Conservation (phyloP, 2,888 invertebrate genomes). For the Colletes collaris region DNA sequence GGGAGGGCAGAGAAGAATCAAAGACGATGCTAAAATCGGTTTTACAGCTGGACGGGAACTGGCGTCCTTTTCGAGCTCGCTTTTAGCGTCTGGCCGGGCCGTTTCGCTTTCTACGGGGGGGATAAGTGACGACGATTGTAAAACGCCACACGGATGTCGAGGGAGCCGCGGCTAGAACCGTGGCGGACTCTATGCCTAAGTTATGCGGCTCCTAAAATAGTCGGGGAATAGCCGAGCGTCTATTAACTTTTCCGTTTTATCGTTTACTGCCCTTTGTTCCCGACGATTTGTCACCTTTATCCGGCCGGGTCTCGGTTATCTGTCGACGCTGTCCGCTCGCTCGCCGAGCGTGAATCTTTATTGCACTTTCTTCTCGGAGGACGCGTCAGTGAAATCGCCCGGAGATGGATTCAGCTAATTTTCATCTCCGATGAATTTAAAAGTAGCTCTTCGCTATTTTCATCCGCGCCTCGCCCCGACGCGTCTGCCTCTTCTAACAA, state of each 20-base stretch:
- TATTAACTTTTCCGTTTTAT: conserved; percentile 46
- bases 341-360: conserved; percentile 1
- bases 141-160: conserved; percentile 10
- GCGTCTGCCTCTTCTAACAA: no score
- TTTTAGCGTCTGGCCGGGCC: conserved; percentile 11
- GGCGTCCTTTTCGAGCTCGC: conserved; percentile 10
- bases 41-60: conserved; percentile 35
- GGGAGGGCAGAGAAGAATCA: conserved; percentile 4
- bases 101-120: conserved; percentile 30
- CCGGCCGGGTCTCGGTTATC: conserved; percentile 5
- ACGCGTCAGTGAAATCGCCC: not conserved
- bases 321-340: not conserved
- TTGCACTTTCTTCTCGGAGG: conserved; percentile 14
- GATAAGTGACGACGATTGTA: conserved; percentile 41
- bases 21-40: conserved; percentile 45
- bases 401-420: not conserved
- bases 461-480: not conserved
- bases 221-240: conserved; percentile 2
- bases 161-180: conserved; percentile 25
- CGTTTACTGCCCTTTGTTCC: conserved; percentile 42
- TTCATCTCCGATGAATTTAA: not conserved
- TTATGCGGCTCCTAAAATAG: conserved; percentile 43
- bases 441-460: no score
- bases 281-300: conserved; percentile 40
- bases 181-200: conserved; percentile 31